Base-by-base conservation (phyloP, 2,113 vertebrate species). In the Alosa alosa region DNA sequence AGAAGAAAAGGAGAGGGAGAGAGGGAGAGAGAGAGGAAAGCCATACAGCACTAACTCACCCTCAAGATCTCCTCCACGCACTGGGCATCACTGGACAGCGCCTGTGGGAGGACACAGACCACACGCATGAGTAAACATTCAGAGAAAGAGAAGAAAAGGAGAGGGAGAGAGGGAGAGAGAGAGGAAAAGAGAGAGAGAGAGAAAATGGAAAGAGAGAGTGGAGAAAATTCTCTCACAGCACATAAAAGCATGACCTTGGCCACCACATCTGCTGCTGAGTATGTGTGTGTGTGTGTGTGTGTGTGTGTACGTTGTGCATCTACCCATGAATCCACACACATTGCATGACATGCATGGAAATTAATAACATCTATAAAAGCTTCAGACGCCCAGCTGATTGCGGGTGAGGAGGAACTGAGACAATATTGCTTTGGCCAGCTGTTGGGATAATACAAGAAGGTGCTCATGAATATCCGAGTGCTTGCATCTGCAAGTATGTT, bases 1-100 rank as follows among this genome's bases (percentile, higher is more conserved):
- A 47, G 47, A 45, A 39, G 41, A 49, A 55, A 55, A 47, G 83
- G 84, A 86, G 86, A 84, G 78, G 83, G 88, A 52, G 82, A 36
- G 49, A 18, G 52, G 36, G 72, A 52, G 82, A 55, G 60, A n/a
- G n/a, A n/a, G n/a, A n/a, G n/a, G n/a, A n/a, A n/a, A n/a, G n/a
- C n/a, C n/a, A n/a, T n/a, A n/a, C n/a, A n/a, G n/a, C n/a, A n/a
- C n/a, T 20, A 22, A 92, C 96, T 95, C 91, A 99, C 98, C 96
- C 94, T 97, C 89, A 99, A 92, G 89, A 99, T 99, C 86, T 97
- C 97, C 92, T 98, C 96, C 39, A 99, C 96, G 89, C 96, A 96
- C 57, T 96, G 95, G 52, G 88, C 94, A 90, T 97, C 97, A 95
- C 91, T 94, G 86, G 96, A 89, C 87, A 92, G 95, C 0, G 94